Evolutionary conservation across 2,888 invertebrate species (phyloP), one percentile per base, ranked within the genome.

Genomic region (Electrophaes corylata): DNA sequence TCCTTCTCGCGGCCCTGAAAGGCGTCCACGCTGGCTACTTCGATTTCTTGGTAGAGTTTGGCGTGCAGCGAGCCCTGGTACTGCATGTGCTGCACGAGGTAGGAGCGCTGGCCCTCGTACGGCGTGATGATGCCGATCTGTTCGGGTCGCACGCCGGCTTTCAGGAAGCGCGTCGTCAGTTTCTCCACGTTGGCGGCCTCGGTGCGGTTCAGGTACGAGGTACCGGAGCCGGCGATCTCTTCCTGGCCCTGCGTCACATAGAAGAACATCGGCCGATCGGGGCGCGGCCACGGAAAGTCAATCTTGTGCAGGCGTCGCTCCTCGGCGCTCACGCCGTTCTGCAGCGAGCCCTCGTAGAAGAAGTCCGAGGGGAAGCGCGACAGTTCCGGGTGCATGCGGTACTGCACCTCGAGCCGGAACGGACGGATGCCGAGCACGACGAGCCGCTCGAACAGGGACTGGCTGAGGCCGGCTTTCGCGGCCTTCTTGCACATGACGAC

Each of bases 401-500:
- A 99, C 80, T 99, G 99, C 0, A 98, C 98, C 84, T 99, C 99
- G 37, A 99, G 93, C 0, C 99, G 95, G 86, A 99, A 98, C 0
- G 99, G 99, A 20, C 99, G 94, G 71, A 99, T 99, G 6, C 99
- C 99, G 4, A 99, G 93, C 0, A 99, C 98, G 0, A 99, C 99
- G 0, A 99, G 93, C 4, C 99, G 94, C 82, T 99, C 99, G 84
- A 99, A 99, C 60, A 99, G 93, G 49, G 98, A 98, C 84, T 99
- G 99, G 0, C 98, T 98, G 18, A 99, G 94, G 1, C 99, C 99
- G 0, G 99, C 99, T 51, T 97, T 94, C 0, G 99, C 98, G 0
- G 99, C 99, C 82, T 99, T 98, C 86, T 99, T 99, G 91, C 99
- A 99, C 98, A 99, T 99, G 0, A 99, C 99, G 0, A 99, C 99